Percentiles rank a stretch among this genome's conserved stretches.
phyloP scores from a whole-genome alignment of 2,113 vertebrate genomes.

The Petrocephalus zakoni region DNA sequence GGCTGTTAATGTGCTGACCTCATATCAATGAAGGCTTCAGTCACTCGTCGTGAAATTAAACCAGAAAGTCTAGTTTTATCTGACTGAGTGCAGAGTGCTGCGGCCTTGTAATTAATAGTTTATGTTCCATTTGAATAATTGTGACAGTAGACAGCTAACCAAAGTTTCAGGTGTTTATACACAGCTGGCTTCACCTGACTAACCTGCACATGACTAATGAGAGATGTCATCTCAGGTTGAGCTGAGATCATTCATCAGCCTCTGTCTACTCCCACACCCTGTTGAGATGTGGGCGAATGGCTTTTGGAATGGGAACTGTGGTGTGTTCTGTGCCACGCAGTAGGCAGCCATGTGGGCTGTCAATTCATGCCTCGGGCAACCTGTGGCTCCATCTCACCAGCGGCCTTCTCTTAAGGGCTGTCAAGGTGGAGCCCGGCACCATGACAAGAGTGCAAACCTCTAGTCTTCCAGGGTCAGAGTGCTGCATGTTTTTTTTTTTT shows the following conservation, averaged over 20 bases:
- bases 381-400: not conserved
- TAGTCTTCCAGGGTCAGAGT: not conserved
- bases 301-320: not conserved
- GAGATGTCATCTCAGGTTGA: not conserved
- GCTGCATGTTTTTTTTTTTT: not conserved
- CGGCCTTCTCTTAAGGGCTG: not conserved
- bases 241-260: no score
- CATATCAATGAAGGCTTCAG: not conserved
- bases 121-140: not conserved
- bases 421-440: not conserved
- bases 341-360: not conserved
- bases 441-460: not conserved
- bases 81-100: not conserved
- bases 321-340: not conserved
- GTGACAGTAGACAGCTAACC: not conserved
- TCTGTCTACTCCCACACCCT: not conserved
- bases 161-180: not conserved
- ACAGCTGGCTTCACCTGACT: not conserved
- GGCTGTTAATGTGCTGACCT: not conserved
- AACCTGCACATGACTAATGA: not conserved
- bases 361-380: not conserved
- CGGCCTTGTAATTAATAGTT: not conserved
- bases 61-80: not conserved
- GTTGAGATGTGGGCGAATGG: not conserved
- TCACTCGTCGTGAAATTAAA: not conserved